Evolutionary conservation across 1,140 invertebrate genomes (phyloP).

Genomic region (Melipona quadrifasciata): DNA sequence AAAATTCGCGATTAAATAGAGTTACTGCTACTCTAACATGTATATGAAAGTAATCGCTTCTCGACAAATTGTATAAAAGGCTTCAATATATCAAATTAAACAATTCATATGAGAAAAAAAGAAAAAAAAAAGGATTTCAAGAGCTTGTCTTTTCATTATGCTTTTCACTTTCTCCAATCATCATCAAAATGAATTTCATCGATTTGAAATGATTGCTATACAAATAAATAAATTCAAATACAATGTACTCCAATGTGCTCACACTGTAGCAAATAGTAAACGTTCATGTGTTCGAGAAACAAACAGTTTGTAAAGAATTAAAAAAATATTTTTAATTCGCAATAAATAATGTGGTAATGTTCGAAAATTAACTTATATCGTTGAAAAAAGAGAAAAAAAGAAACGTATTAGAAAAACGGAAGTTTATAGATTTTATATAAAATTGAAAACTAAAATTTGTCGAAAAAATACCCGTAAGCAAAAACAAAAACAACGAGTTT

Average conservation of each 20-base stretch:
- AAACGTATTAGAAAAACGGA: neutral
- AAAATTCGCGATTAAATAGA: neutral
- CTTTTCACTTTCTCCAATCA: neutral
- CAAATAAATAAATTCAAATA: neutral
- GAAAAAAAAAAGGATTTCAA: neutral
- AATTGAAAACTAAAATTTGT: neutral
- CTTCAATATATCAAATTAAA: slow-evolving; percentile 7
- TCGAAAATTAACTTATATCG: slow-evolving; percentile 4
- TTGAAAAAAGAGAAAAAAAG: neutral
- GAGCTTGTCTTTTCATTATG: slow-evolving; percentile 5
- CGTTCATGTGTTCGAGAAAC: neutral
- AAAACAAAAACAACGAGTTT: neutral
- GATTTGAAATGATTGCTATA: neutral
- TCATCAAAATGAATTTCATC: neutral
- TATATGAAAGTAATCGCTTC: slow-evolving; percentile 15
- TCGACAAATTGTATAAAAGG: neutral
- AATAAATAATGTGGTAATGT: slow-evolving; percentile 3
- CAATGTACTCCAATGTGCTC: slow-evolving; percentile 1
- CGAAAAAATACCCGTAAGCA: neutral
- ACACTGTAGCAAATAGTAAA: slow-evolving; percentile 6
- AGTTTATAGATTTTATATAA: slow-evolving; percentile 31
- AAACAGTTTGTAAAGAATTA: neutral
- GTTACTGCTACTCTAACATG: neutral
- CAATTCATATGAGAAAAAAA: neutral
- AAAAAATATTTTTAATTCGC: neutral